These are phyloP conservation scores for Rotaria magnacalcarata DNA, from an alignment of 2,888 invertebrate genomes.

Conservation along the genomic window DNA sequence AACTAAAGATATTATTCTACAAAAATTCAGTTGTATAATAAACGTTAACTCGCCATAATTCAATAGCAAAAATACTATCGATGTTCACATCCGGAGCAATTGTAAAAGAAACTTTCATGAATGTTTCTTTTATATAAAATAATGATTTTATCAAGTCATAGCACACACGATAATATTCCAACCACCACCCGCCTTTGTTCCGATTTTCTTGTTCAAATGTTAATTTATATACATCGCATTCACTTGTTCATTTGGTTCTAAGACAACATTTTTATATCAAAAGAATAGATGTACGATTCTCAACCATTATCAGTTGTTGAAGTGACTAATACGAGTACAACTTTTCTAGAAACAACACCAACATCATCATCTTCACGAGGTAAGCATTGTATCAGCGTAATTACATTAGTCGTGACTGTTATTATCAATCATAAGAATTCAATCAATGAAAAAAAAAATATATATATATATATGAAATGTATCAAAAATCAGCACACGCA, in stretches of 20 bases:
- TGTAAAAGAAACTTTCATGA: not conserved
- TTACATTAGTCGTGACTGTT: not conserved
- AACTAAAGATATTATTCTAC: too few relatives aligned
- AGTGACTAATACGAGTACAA: not conserved
- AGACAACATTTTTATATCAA: not conserved
- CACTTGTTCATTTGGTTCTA: not conserved
- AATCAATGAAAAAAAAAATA: too few relatives aligned
- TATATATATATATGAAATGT: too few relatives aligned
- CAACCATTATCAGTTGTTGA: not conserved
- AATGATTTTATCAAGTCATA: constrained; percentile 26
- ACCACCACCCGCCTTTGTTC: not conserved
- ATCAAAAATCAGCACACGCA: too few relatives aligned
- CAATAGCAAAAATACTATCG: not conserved
- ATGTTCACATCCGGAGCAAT: not conserved
- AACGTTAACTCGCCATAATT: not conserved
- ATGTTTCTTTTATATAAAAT: not conserved
- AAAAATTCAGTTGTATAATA: not conserved
- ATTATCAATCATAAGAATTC: too few relatives aligned
- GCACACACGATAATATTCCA: constrained; percentile 18
- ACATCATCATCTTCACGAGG: not conserved
- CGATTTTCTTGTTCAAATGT: constrained; percentile 19
- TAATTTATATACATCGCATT: constrained; percentile 5
- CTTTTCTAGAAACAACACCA: not conserved
- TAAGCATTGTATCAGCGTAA: not conserved
- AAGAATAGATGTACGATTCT: not conserved